These are phyloP conservation scores for Fulica atra DNA, from an alignment of 2,113 vertebrate species.

Conservation along the genomic window DNA sequence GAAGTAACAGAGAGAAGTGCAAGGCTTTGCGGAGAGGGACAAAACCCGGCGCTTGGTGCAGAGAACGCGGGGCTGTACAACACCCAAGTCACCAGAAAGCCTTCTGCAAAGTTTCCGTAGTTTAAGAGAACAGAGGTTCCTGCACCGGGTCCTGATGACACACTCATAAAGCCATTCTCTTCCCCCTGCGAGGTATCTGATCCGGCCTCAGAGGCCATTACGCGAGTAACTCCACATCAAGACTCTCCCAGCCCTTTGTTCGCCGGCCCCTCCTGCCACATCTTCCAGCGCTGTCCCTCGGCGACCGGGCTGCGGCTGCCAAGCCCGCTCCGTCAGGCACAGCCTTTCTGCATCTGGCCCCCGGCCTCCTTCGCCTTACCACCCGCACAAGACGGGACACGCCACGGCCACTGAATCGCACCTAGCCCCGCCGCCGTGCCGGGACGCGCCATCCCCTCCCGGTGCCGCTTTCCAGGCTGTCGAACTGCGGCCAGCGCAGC, in stretches of 20 bases:
- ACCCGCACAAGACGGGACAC: not conserved
- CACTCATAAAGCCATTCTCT: fast-evolving
- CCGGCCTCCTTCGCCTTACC: not conserved
- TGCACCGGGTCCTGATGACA: fast-evolving
- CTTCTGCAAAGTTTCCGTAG: fast-evolving
- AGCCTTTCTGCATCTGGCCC: not conserved
- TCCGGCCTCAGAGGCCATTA: fast-evolving
- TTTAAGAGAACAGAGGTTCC: not conserved
- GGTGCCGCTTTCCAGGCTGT: not conserved
- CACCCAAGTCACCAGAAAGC: not conserved
- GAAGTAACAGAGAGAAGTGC: fast-evolving
- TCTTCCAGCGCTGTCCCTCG: not conserved
- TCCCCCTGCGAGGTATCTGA: fast-evolving
- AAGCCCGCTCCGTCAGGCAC: too few species aligned
- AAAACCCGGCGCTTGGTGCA: not conserved
- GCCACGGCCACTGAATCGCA: fast-evolving
- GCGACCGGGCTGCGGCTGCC: fast-evolving
- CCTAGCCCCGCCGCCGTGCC: not conserved
- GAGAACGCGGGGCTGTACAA: fast-evolving
- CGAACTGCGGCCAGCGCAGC: too few species aligned
- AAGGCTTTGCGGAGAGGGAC: not conserved
- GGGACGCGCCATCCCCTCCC: not conserved
- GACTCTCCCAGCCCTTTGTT: not conserved
- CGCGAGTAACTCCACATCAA: fast-evolving
- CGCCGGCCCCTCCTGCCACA: not conserved